Evolutionary conservation across 2,797 vertebrate species (phyloP).

Genomic region (Sparidentex hasta): DNA sequence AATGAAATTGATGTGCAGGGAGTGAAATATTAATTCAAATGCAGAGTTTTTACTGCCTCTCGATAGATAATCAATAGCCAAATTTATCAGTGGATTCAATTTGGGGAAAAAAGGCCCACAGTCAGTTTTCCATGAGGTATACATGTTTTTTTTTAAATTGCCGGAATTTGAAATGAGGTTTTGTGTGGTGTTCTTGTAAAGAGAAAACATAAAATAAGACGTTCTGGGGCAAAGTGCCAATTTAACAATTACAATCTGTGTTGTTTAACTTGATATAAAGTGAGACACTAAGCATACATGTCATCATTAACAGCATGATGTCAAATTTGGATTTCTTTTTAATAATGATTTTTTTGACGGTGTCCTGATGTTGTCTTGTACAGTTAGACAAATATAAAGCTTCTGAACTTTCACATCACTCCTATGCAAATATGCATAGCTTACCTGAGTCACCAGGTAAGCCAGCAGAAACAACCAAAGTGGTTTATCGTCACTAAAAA

Average conservation of each 20-base stretch:
- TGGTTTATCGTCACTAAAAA: slow-evolving; percentile 12
- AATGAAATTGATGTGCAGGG: background rate
- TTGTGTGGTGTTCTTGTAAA: slow-evolving; percentile 6
- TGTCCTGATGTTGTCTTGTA: background rate
- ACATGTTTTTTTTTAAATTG: slow-evolving; percentile 18
- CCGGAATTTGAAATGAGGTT: slow-evolving; percentile 32
- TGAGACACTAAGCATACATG: slow-evolving; percentile 10
- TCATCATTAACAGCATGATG: background rate
- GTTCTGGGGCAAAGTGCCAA: background rate
- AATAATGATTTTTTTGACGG: background rate
- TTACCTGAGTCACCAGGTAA: slow-evolving; percentile 21
- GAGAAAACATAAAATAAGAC: slow-evolving; percentile 1
- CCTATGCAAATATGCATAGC: background rate
- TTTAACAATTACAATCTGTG: background rate
- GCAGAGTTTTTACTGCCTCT: background rate
- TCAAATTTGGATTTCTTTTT: background rate
- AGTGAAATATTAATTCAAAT: background rate
- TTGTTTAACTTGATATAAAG: background rate
- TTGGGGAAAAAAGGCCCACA: background rate
- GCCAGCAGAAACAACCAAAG: slow-evolving; percentile 5
- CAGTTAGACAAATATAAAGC: background rate
- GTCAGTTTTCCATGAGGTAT: slow-evolving; percentile 42
- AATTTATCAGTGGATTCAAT: background rate
- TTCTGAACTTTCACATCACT: background rate
- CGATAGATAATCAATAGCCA: background rate